Conservation (phyloP, 2,113 vertebrate genomes). For the Malaclemys terrapin region DNA sequence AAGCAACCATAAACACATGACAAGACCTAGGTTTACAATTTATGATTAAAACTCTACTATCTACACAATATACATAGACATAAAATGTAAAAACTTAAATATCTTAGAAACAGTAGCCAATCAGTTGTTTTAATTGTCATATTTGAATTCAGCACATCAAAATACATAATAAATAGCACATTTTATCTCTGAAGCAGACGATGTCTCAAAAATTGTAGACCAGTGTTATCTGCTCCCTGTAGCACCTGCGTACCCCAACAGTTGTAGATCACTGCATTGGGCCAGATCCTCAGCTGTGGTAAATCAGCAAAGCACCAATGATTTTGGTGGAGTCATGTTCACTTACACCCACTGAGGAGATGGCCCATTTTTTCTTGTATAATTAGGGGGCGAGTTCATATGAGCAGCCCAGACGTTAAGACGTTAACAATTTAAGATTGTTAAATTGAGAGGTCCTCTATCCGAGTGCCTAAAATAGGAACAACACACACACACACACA, state of each 20-base stretch:
- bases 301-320: neutral
- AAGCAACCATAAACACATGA: too few relatives aligned
- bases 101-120: too few relatives aligned
- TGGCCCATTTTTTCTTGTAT: neutral
- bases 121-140: too few relatives aligned
- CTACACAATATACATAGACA: too few relatives aligned
- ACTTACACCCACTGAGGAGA: neutral
- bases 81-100: too few relatives aligned
- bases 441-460: neutral
- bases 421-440: neutral
- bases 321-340: neutral
- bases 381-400: neutral
- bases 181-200: too few relatives aligned
- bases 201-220: too few relatives aligned
- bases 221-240: neutral
- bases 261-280: neutral
- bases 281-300: neutral
- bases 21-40: too few relatives aligned
- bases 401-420: neutral
- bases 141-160: too few relatives aligned
- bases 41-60: too few relatives aligned
- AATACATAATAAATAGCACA: too few relatives aligned
- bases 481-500: neutral
- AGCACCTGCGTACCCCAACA: neutral
- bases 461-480: fast-evolving